phyloP scores from a whole-genome alignment of 2,113 vertebrate species.

The Zingel zingel region DNA sequence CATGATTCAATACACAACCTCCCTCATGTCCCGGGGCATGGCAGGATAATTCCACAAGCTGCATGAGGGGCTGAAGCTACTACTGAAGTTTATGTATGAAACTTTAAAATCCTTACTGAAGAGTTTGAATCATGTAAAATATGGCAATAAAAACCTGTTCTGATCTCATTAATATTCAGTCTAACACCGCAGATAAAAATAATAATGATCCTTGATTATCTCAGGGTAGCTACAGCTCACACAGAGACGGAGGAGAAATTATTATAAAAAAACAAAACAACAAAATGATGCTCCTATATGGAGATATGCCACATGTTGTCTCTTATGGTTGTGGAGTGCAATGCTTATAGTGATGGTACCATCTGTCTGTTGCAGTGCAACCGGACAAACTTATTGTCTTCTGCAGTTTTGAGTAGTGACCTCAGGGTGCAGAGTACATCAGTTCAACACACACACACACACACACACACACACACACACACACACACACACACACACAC shows the following conservation, averaged over 20 bases:
- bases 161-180: slow-evolving; percentile 14
- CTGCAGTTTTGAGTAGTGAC: slow-evolving; percentile 27
- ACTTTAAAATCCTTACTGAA: neutral
- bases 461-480: too few species aligned
- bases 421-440: slow-evolving; percentile 27
- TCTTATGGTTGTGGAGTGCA: slow-evolving; percentile 5
- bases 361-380: slow-evolving; percentile 32
- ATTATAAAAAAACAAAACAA: slow-evolving; percentile 14
- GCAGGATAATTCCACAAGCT: slow-evolving; percentile 34
- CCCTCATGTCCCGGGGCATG: slow-evolving; percentile 27
- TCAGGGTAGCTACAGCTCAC: slow-evolving; percentile 1
- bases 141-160: neutral
- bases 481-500: neutral
- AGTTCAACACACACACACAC: neutral
- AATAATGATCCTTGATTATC: slow-evolving; percentile 1
- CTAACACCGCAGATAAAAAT: slow-evolving; percentile 4
- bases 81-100: neutral
- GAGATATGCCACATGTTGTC: slow-evolving; percentile 5
- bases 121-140: slow-evolving; percentile 21
- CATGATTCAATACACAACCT: slow-evolving; percentile 35
- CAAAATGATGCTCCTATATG: neutral
- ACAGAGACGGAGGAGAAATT: neutral
- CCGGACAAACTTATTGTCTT: slow-evolving; percentile 50
- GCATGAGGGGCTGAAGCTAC: slow-evolving; percentile 2
- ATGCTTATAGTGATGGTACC: slow-evolving; percentile 6